These are phyloP conservation scores for Heliconius hermathena DNA, from an alignment of 1,140 invertebrate species.

Conservation along the genomic window DNA sequence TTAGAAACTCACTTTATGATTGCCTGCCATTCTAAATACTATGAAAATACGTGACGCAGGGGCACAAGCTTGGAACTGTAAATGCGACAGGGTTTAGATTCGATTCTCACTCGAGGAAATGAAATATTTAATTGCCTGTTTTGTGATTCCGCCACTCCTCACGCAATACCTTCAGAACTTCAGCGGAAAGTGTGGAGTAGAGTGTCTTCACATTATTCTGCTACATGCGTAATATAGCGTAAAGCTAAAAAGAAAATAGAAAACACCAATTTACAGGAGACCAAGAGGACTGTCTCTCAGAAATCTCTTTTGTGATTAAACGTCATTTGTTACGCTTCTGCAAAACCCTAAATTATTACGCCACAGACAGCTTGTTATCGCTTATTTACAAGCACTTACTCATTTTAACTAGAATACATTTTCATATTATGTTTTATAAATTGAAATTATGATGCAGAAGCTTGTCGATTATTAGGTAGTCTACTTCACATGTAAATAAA, in stretches of 20 bases:
- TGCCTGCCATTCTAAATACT: not conserved
- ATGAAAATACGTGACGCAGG: not conserved
- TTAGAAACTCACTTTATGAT: not conserved
- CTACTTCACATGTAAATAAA: not conserved
- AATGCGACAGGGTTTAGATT: no score
- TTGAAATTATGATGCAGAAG: not conserved
- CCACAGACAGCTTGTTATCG: slow-evolving; percentile 28
- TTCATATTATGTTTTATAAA: not conserved
- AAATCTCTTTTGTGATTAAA: slow-evolving; percentile 21
- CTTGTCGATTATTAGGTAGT: not conserved
- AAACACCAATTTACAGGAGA: not conserved
- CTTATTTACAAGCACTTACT: slow-evolving; percentile 24
- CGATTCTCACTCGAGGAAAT: no score
- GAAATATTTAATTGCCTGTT: no score
- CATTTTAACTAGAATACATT: not conserved
- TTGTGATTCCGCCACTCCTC: no score
- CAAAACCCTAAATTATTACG: slow-evolving; percentile 20
- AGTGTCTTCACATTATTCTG: no score
- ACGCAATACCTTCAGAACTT: no score
- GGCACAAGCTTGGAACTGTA: no score
- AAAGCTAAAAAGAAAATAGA: no score
- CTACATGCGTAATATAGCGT: no score
- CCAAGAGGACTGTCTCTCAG: not conserved
- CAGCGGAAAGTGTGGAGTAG: no score
- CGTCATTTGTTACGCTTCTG: slow-evolving; percentile 24